A percentile compares a stretch with the other conserved stretches of the same genome.
These are phyloP conservation scores for Neotragus moschatus DNA, from an alignment of 2,113 vertebrate species.

Conservation along the genomic window DNA sequence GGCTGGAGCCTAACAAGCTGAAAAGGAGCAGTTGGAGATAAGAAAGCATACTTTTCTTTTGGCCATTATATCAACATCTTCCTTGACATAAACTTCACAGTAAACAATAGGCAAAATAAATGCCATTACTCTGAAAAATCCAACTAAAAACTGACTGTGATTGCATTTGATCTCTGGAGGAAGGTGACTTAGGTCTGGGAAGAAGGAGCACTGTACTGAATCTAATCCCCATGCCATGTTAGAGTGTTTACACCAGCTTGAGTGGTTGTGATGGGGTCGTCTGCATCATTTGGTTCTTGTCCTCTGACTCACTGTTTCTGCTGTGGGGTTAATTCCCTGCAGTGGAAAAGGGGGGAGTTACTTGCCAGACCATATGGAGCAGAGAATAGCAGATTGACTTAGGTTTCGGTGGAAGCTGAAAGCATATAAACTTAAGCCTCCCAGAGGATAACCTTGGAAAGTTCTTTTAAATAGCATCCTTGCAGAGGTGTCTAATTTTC, in stretches of 20 bases:
- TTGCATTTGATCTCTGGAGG: background rate
- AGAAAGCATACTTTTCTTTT: background rate
- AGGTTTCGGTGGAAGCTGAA: constrained; percentile 17
- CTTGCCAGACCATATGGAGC: constrained; percentile 60
- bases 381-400: constrained; percentile 48
- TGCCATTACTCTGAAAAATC: background rate
- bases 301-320: constrained; percentile 59
- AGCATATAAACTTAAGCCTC: background rate
- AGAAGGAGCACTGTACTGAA: background rate
- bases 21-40: background rate
- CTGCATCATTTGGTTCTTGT: constrained; percentile 43
- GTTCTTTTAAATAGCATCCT: constrained; percentile 1
- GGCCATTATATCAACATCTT: background rate
- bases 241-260: background rate
- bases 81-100: background rate
- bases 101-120: background rate
- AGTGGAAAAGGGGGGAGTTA: constrained; percentile 41
- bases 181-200: constrained; percentile 17
- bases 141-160: background rate
- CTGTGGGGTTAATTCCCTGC: constrained; percentile 35
- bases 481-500: background rate
- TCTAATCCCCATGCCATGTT: background rate
- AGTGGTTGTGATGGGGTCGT: constrained; percentile 31
- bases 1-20: background rate
- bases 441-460: constrained; percentile 49